Conservation (phyloP, 2,888 invertebrate genomes). For the Schizotus pectinicornis region DNA sequence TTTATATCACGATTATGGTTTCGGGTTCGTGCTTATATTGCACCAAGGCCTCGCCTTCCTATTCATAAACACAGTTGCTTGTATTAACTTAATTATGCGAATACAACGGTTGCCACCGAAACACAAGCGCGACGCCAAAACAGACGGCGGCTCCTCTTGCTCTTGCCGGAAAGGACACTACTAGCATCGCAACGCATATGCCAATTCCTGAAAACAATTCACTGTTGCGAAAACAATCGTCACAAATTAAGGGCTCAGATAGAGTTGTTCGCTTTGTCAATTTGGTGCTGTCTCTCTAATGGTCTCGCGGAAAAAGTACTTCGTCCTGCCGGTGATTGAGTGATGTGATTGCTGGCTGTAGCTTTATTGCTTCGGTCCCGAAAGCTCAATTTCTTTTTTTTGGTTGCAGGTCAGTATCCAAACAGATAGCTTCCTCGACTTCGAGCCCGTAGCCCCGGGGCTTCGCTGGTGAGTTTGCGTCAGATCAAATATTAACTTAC, state of each 20-base stretch:
- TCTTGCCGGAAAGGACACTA: not conserved
- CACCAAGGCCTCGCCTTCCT: slow-evolving; percentile 35
- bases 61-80: slow-evolving; percentile 42
- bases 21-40: slow-evolving; percentile 50
- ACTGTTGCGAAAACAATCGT: not conserved
- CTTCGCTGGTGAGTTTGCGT: slow-evolving; percentile 36
- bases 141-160: slow-evolving; percentile 1
- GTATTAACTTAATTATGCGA: slow-evolving; percentile 42
- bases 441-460: slow-evolving; percentile 20
- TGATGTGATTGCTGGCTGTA: slow-evolving; percentile 27
- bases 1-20: slow-evolving; percentile 54
- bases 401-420: slow-evolving; percentile 39
- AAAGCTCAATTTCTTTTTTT: slow-evolving; percentile 16
- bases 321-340: slow-evolving; percentile 33
- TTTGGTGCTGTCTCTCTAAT: too few relatives aligned
- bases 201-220: not conserved
- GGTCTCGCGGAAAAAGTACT: slow-evolving; percentile 18
- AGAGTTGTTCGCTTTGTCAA: not conserved
- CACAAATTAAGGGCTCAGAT: not conserved
- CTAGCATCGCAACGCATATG: not conserved
- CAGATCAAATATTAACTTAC: slow-evolving; percentile 41
- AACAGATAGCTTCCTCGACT: slow-evolving; percentile 8
- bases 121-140: not conserved
- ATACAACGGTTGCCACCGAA: slow-evolving; percentile 28
- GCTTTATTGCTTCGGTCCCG: not conserved